Base-by-base conservation (phyloP, 2,113 vertebrate species). In the Equus quagga region DNA sequence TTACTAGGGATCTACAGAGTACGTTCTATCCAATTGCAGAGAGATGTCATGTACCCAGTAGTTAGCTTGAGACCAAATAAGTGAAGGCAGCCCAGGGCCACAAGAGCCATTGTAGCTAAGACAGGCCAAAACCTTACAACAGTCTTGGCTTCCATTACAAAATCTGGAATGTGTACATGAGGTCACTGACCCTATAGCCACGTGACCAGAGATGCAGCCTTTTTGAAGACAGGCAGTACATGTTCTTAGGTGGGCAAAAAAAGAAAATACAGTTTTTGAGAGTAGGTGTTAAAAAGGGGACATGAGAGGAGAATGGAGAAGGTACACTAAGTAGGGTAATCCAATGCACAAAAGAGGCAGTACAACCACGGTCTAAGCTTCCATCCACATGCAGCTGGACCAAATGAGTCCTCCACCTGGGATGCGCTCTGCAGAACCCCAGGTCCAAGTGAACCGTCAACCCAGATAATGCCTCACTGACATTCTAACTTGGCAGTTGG, bases 91-190 rank as follows among this genome's bases (percentile, higher is more conserved):
- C 73, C 23, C 36, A 31, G 17, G 44, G 5, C 33, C 72, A 51
- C 72, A 36, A 18, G 14, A 28, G 58, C 14, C 15, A 11, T 18
- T 11, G 21, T n/a, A 65, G 70, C 70, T 76, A 13, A 78, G 49
- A 33, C 1, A 78, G 60, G n/a, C 49, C 49, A 65, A 54, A 44
- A 44, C 8, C n/a, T 44, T 26, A 44, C 3, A 54, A 44, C 33
- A 11, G 23, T 76, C 46, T 23, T 23, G 19, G 36, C 51, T 49
- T 79, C 73, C 51, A n/a, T 36, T 6, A 70, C 11, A 79, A 76
- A 83, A 94, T 10, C 15, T 87, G 83, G 28, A 69, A 46, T n/a
- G 62, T 82, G 65, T 44, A 5, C 79, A 26, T 49, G 67, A 87
- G 11, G 62, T 49, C 26, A 56, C 46, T 67, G n/a, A 85, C 19